phyloP scores from a whole-genome alignment of 2,888 invertebrate species.

The Endomychus coccineus region DNA sequence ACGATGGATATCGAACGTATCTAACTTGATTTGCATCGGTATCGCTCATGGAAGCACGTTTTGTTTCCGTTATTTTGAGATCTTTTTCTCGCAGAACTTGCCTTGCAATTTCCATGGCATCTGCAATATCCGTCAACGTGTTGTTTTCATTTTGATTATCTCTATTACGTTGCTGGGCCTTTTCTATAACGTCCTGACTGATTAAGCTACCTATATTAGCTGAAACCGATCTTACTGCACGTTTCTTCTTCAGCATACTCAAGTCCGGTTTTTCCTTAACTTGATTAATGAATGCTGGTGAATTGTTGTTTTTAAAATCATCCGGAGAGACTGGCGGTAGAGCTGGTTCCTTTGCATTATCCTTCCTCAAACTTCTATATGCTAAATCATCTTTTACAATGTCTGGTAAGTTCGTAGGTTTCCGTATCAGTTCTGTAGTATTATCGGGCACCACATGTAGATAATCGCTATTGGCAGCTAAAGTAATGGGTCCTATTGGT shows the following conservation, averaged over 20 bases:
- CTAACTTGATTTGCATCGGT: constrained; percentile 33
- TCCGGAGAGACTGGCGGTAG: constrained; percentile 45
- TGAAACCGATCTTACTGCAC: constrained; percentile 74
- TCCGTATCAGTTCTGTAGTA: constrained; percentile 52
- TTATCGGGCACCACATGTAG: constrained; percentile 66
- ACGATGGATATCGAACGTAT: constrained; percentile 20
- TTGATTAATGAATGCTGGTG: constrained; percentile 28
- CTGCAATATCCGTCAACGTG: constrained; percentile 42
- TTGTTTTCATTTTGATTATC: constrained; percentile 27
- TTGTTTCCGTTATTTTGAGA: constrained; percentile 35
- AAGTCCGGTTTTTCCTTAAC: constrained; percentile 15
- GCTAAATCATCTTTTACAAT: constrained; percentile 82
- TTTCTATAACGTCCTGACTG: constrained; percentile 51
- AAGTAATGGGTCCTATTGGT: constrained; percentile 74
- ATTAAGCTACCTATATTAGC: constrained; percentile 77
- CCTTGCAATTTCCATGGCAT: constrained; percentile 44
- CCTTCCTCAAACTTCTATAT: constrained; percentile 76
- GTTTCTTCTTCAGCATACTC: constrained; percentile 60
- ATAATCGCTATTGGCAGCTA: constrained; percentile 76
- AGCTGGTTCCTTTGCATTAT: constrained; percentile 54
- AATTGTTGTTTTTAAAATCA: constrained; percentile 46
- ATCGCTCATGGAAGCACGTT: constrained; percentile 41
- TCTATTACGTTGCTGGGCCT: constrained; percentile 22
- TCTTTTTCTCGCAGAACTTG: constrained; percentile 42
- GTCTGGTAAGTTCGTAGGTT: constrained; percentile 67